These are phyloP conservation scores for Percopsis transmontana DNA, from an alignment of 2,113 vertebrate species.

Conservation along the genomic window DNA sequence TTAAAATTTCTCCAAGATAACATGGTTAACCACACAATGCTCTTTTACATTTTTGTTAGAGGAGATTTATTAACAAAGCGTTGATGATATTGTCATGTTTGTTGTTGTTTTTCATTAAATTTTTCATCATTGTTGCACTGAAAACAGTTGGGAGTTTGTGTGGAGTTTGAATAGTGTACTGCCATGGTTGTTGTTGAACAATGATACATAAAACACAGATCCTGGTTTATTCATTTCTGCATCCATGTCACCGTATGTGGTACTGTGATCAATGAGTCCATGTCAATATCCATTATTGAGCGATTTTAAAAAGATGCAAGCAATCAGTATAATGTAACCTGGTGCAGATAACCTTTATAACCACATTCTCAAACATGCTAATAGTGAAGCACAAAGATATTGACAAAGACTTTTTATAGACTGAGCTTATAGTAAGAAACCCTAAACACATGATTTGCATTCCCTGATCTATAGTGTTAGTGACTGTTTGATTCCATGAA, in stretches of 20 bases:
- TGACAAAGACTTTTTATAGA: conserved; percentile 35
- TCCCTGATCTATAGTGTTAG: conserved; percentile 59
- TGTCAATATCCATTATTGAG: too few relatives aligned
- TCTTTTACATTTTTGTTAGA: conserved; percentile 5
- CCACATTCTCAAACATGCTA: neutral
- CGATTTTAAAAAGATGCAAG: too few relatives aligned
- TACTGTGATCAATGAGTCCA: too few relatives aligned
- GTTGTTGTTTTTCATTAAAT: neutral
- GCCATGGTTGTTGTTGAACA: too few relatives aligned
- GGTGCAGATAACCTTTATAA: too few relatives aligned
- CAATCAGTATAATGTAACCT: too few relatives aligned
- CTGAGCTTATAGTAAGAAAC: conserved; percentile 38
- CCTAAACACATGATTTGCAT: conserved; percentile 59
- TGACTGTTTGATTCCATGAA: conserved; percentile 66
- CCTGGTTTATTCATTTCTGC: conserved; percentile 22
- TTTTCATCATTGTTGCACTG: conserved; percentile 7
- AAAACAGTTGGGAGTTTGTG: neutral
- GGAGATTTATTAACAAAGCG: conserved; percentile 22
- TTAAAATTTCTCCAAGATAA: conserved; percentile 51
- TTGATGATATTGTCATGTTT: conserved; percentile 11
- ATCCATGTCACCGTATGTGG: conserved; percentile 16
- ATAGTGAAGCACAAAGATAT: conserved; percentile 5
- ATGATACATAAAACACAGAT: conserved; percentile 8
- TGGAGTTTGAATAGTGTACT: neutral
- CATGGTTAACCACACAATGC: conserved; percentile 6